phyloP scores from a whole-genome alignment of 2,888 invertebrate genomes.

The Trissoscelio sp. region DNA sequence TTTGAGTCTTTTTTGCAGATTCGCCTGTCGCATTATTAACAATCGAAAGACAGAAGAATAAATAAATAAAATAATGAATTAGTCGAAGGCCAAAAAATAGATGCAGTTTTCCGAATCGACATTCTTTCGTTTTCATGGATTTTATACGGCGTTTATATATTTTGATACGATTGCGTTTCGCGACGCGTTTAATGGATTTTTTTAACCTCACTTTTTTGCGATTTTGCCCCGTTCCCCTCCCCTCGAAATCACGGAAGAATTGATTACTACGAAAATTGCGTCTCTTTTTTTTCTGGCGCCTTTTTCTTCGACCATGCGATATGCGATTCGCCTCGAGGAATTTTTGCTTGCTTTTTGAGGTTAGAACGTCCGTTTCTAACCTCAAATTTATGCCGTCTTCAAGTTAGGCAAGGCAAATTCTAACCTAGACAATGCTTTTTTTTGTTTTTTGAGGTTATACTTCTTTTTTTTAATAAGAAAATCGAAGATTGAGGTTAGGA shows the following conservation, averaged over 20 bases:
- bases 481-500: too few relatives aligned
- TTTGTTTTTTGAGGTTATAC: too few relatives aligned
- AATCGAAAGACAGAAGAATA: background rate
- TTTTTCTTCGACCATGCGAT: background rate
- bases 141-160: conserved; percentile 56
- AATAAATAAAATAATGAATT: too few relatives aligned
- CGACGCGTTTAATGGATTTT: conserved; percentile 22
- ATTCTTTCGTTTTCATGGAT: conserved; percentile 36
- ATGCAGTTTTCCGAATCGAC: conserved; percentile 5
- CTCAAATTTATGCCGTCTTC: too few relatives aligned
- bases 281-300: conserved; percentile 7
- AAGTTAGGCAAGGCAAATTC: too few relatives aligned
- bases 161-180: conserved; percentile 50
- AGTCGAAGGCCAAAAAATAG: background rate
- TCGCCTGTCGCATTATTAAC: background rate
- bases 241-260: conserved; percentile 25
- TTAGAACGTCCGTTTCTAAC: background rate
- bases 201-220: conserved; percentile 13
- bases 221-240: conserved; percentile 4
- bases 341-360: too few relatives aligned
- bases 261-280: background rate
- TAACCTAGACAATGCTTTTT: too few relatives aligned
- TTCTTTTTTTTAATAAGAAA: too few relatives aligned
- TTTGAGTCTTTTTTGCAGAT: background rate
- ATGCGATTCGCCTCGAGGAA: conserved; percentile 6